Evolutionary conservation across 2,113 vertebrate species (phyloP).

Genomic region (Fulmarus glacialis): DNA sequence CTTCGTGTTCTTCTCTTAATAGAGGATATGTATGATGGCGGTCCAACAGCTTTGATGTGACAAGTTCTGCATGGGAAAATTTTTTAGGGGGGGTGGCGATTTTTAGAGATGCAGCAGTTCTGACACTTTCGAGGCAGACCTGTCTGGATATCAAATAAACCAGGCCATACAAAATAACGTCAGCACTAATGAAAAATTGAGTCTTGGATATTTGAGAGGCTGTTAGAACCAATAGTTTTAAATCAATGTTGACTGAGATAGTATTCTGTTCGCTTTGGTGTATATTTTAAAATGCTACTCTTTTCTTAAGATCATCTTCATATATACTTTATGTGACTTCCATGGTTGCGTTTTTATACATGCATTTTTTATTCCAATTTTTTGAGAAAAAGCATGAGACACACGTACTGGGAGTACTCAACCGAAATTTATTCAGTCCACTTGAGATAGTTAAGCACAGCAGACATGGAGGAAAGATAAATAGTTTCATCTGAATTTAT

Average conservation of each 20-base stretch:
- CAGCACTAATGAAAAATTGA: neutral
- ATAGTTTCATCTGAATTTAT: neutral
- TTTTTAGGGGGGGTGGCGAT: neutral
- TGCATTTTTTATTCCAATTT: neutral
- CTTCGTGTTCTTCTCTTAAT: neutral
- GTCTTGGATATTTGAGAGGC: neutral
- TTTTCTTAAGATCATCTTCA: neutral
- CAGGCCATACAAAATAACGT: neutral
- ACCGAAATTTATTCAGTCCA: neutral
- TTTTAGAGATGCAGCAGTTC: neutral
- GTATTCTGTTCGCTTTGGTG: neutral
- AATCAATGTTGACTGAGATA: neutral
- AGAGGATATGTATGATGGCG: fast-evolving
- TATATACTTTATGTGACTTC: neutral
- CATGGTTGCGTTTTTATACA: neutral
- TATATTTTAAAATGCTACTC: neutral
- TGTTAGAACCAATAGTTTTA: neutral
- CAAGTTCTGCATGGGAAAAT: neutral
- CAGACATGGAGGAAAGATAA: neutral
- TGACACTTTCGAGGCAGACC: neutral
- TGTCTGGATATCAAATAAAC: neutral
- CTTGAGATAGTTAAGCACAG: neutral
- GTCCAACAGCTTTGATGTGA: neutral
- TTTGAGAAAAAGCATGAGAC: neutral
- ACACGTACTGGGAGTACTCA: neutral